Conservation (phyloP, 2,888 invertebrate genomes). For the Synergus itoensis region DNA sequence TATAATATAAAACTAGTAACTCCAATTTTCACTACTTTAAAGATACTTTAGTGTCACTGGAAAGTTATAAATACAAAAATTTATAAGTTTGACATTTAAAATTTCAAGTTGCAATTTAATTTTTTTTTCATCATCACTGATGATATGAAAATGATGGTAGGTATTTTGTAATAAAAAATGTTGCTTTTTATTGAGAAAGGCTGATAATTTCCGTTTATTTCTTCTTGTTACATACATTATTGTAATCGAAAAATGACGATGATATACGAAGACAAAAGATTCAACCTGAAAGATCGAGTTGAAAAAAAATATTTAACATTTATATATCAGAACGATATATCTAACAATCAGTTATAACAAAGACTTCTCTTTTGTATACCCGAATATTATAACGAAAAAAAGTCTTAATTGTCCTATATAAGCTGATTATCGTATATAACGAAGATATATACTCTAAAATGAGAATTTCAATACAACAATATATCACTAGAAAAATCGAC, state of each 20-base stretch:
- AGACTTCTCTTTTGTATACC: slow-evolving; percentile 69
- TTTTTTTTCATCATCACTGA: too few relatives aligned
- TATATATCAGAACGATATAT: slow-evolving; percentile 64
- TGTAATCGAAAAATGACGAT: slow-evolving; percentile 10
- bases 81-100: too few relatives aligned
- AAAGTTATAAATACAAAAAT: too few relatives aligned
- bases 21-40: too few relatives aligned
- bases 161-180: background rate
- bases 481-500: slow-evolving; percentile 65
- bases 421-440: slow-evolving; percentile 32
- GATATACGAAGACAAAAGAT: slow-evolving; percentile 13
- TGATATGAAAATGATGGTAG: too few relatives aligned
- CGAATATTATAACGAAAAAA: slow-evolving; percentile 68
- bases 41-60: too few relatives aligned
- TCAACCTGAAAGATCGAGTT: slow-evolving; percentile 4
- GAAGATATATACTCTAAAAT: slow-evolving; percentile 60
- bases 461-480: slow-evolving; percentile 66
- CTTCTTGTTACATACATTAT: slow-evolving; percentile 16
- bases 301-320: slow-evolving; percentile 26
- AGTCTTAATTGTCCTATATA: slow-evolving; percentile 44
- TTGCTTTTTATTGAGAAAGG: background rate
- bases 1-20: too few relatives aligned
- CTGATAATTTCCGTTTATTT: slow-evolving; percentile 14
- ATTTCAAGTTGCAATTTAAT: too few relatives aligned
- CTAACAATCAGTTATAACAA: slow-evolving; percentile 75